Conservation (phyloP, 2,888 invertebrate genomes). For the Sericinus montela region DNA sequence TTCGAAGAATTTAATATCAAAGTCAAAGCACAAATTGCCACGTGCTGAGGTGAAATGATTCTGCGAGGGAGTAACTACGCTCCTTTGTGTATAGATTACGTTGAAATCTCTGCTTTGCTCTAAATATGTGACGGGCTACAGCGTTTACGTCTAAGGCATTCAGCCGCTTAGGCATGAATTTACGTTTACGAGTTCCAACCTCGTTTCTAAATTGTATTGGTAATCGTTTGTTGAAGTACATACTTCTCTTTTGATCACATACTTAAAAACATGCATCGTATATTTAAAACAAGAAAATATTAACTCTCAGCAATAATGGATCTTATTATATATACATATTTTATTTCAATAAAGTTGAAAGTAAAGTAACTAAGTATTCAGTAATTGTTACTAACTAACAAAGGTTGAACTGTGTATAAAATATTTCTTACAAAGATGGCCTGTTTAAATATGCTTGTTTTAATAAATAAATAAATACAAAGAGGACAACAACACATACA, state of each 20-base stretch:
- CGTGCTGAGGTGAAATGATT: slow-evolving; percentile 38
- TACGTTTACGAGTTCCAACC: slow-evolving; percentile 45
- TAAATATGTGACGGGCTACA: slow-evolving; percentile 46
- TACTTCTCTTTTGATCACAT: slow-evolving; percentile 20
- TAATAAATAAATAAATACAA: no score
- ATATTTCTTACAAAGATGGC: no score
- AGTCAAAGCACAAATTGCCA: slow-evolving; percentile 47
- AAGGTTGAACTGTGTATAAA: no score
- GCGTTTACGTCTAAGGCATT: slow-evolving; percentile 41
- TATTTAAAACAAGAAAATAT: no score
- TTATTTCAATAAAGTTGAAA: no score
- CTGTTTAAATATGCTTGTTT: no score
- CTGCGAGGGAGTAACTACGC: slow-evolving; percentile 28
- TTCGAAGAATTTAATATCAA: slow-evolving; percentile 36
- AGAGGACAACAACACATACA: no score
- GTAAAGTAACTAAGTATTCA: no score
- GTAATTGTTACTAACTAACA: no score
- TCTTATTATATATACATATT: no score
- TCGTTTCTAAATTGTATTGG: slow-evolving; percentile 44
- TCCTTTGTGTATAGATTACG: slow-evolving; percentile 41
- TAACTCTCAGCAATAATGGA: no score
- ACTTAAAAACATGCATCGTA: neutral
- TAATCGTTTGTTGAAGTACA: slow-evolving; percentile 38
- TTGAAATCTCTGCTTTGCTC: slow-evolving; percentile 35
- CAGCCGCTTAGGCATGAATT: slow-evolving; percentile 47